Percentiles rank a stretch among this genome's conserved stretches.
Evolutionary conservation across 2,888 invertebrate genomes (phyloP).

Genomic region (Endomychus coccineus): DNA sequence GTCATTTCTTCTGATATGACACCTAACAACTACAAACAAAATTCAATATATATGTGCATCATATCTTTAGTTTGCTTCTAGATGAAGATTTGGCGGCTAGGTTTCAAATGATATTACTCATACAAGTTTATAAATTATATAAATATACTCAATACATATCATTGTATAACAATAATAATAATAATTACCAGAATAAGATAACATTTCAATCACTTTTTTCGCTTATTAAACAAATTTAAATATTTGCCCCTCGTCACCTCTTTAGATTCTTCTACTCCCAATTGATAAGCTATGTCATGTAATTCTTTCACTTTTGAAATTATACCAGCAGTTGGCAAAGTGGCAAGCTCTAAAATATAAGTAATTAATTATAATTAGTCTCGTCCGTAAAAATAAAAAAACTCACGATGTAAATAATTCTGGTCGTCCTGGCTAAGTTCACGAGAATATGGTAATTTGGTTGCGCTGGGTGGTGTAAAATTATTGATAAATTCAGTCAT

Average conservation of each 20-base stretch:
- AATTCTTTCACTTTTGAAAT: conserved; percentile 90
- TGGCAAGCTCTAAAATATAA: conserved; percentile 56
- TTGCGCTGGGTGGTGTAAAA: conserved; percentile 54
- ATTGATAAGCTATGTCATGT: conserved; percentile 88
- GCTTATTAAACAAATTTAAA: conserved; percentile 71
- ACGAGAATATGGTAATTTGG: conserved; percentile 59
- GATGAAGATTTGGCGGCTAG: too few relatives aligned
- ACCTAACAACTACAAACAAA: too few relatives aligned
- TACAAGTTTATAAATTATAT: too few relatives aligned
- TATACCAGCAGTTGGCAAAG: conserved; percentile 71
- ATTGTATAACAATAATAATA: too few relatives aligned
- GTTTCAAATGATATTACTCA: too few relatives aligned
- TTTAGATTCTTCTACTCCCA: conserved; percentile 90
- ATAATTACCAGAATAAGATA: too few relatives aligned
- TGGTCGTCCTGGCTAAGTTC: conserved; percentile 67
- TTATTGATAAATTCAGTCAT: conserved; percentile 74
- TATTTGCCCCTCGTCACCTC: conserved; percentile 96
- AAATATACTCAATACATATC: too few relatives aligned
- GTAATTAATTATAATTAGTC: too few relatives aligned
- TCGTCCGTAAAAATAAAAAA: neutral
- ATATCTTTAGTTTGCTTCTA: too few relatives aligned
- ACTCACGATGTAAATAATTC: conserved; percentile 71
- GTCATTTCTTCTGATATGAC: too few relatives aligned
- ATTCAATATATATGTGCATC: too few relatives aligned
- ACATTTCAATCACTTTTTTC: too few relatives aligned